Conservation (phyloP, 2,797 vertebrate genomes). For the Megalops cyprinoides region DNA sequence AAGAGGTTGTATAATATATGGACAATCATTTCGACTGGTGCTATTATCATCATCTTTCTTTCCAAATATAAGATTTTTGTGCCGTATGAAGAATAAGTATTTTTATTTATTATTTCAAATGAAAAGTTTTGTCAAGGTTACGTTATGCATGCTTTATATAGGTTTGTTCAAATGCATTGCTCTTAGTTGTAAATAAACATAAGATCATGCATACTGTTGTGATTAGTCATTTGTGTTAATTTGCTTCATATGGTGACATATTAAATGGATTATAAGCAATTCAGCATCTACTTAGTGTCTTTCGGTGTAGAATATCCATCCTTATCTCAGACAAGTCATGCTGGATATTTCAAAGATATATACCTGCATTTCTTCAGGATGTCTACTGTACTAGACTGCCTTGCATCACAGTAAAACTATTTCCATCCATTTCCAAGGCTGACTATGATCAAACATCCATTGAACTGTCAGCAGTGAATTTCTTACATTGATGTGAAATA, state of each 20-base stretch:
- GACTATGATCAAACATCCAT: too few species aligned
- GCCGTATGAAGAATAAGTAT: neutral
- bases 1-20: conserved; percentile 14
- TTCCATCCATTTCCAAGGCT: too few species aligned
- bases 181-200: conserved; percentile 15
- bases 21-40: conserved; percentile 20
- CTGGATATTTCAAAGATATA: too few species aligned
- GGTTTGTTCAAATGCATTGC: neutral
- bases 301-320: neutral
- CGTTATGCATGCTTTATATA: conserved; percentile 19
- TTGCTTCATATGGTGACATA: neutral
- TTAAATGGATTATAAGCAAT: conserved; percentile 1
- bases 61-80: conserved; percentile 5
- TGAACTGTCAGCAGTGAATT: too few species aligned
- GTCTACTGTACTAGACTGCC: too few species aligned
- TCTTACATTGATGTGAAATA: conserved; percentile 6
- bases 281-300: neutral
- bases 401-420: too few species aligned
- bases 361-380: too few species aligned
- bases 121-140: neutral
- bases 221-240: neutral
- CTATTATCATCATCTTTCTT: neutral
- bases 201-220: neutral
- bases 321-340: too few species aligned
- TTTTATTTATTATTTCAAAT: conserved; percentile 7